Conservation (phyloP, 2,888 invertebrate genomes). For the Epistrophella euchroma region DNA sequence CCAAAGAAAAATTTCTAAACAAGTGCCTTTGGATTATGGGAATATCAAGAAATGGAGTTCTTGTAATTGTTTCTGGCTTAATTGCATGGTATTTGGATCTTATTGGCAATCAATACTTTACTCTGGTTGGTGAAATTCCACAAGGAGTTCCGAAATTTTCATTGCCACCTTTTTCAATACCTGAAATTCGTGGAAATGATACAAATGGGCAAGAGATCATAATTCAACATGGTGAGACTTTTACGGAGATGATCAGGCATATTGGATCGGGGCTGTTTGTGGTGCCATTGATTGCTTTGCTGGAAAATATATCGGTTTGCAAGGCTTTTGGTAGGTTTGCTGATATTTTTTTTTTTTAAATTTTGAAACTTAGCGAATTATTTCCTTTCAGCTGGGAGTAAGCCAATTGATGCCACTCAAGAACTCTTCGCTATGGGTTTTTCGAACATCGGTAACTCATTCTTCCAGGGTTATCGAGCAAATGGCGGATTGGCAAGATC, state of each 20-base stretch:
- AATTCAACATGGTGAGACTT: conserved; percentile 80
- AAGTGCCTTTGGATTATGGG: conserved; percentile 90
- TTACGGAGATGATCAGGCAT: conserved; percentile 90
- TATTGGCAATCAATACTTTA: conserved; percentile 84
- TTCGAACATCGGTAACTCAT: conserved; percentile 90
- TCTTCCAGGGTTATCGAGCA: conserved; percentile 92
- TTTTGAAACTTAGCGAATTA: not conserved
- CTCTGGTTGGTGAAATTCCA: conserved; percentile 89
- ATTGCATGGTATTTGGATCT: conserved; percentile 87
- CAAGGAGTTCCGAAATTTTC: conserved; percentile 89
- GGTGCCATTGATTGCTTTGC: conserved; percentile 92
- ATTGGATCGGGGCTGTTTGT: conserved; percentile 93
- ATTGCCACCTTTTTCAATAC: conserved; percentile 88
- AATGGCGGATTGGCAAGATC: conserved; percentile 92
- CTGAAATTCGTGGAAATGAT: conserved; percentile 79
- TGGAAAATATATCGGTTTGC: conserved; percentile 93
- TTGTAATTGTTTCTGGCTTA: conserved; percentile 89
- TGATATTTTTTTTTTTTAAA: not conserved
- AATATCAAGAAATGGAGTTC: conserved; percentile 91
- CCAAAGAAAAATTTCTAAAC: conserved; percentile 86
- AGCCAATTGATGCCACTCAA: conserved; percentile 94
- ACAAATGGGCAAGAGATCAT: conserved; percentile 78
- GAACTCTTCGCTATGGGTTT: conserved; percentile 94
- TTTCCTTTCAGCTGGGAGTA: conserved; percentile 87
- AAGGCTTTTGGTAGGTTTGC: conserved; percentile 79